A percentile compares a stretch with the other conserved stretches of the same genome.
Evolutionary conservation across 1,140 invertebrate genomes (phyloP).

Genomic region (Ptiloglossa arizonensis): DNA sequence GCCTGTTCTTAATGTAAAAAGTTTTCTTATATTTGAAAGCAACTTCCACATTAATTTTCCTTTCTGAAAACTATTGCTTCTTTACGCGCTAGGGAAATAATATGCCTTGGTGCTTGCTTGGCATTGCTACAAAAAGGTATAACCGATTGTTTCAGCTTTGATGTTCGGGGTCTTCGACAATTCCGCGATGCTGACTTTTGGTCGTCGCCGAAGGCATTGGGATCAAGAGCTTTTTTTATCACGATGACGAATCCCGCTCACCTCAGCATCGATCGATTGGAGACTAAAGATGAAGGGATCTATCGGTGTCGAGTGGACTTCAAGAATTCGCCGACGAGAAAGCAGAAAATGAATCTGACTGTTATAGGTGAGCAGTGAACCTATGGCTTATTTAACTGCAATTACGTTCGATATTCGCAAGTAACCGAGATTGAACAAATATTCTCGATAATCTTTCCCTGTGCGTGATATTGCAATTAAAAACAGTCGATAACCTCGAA

Average conservation of each 20-base stretch:
- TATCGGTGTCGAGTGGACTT: conserved; percentile 85
- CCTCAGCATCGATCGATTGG: conserved; percentile 81
- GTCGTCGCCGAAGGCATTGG: conserved; percentile 77
- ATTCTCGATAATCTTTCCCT: too few relatives aligned
- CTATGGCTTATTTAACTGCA: neutral
- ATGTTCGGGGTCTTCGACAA: conserved; percentile 74
- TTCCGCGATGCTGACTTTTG: conserved; percentile 74
- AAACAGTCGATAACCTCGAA: too few relatives aligned
- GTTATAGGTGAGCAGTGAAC: conserved; percentile 82
- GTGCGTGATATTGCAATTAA: too few relatives aligned
- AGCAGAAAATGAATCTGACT: conserved; percentile 83
- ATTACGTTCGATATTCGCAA: neutral
- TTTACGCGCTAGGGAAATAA: neutral
- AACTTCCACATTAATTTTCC: too few relatives aligned
- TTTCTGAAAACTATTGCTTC: too few relatives aligned
- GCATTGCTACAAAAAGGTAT: neutral
- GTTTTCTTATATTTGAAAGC: too few relatives aligned
- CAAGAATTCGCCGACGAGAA: conserved; percentile 83
- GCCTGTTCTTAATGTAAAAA: too few relatives aligned
- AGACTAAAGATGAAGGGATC: conserved; percentile 81
- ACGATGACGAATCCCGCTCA: conserved; percentile 79
- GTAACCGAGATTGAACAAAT: neutral
- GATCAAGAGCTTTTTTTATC: conserved; percentile 80
- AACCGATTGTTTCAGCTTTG: conserved; percentile 75
- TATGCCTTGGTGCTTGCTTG: neutral